Percentiles rank a stretch among this genome's conserved stretches.
Conservation (phyloP, 1,140 invertebrate genomes). For the Ptiloglossa arizonensis region DNA sequence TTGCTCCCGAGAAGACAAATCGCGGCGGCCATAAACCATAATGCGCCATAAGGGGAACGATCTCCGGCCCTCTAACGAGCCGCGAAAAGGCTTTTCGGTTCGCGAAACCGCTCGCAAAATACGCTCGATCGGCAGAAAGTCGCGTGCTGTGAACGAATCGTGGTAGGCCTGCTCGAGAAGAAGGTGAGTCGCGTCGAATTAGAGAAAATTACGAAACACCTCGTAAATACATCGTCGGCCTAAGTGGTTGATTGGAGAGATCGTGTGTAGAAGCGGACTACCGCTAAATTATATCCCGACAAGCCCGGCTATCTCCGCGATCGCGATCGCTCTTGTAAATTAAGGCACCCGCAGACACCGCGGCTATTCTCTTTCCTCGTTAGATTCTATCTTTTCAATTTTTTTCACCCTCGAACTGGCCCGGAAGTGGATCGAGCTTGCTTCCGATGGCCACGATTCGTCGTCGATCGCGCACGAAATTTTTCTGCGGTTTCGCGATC, state of each 20-base stretch:
- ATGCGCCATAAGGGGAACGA: conserved; percentile 18
- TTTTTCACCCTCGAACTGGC: background rate
- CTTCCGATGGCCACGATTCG: too few species aligned
- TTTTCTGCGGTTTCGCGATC: too few species aligned
- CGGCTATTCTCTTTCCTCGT: conserved; percentile 14
- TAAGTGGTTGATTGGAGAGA: conserved; percentile 73
- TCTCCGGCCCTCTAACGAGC: background rate
- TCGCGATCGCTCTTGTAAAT: conserved; percentile 68
- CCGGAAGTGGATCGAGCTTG: conserved; percentile 3
- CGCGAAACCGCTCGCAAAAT: too few species aligned
- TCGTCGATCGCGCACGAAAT: too few species aligned
- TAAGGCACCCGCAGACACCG: conserved; percentile 66
- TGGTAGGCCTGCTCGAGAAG: background rate
- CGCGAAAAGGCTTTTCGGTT: background rate
- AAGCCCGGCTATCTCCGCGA: conserved; percentile 72
- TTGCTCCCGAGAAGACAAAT: conserved; percentile 44
- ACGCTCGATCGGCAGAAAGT: background rate
- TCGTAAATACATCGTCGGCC: conserved; percentile 64
- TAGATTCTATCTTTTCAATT: conserved; percentile 30
- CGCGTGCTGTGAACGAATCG: background rate
- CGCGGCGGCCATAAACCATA: conserved; percentile 50
- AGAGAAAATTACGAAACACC: conserved; percentile 45
- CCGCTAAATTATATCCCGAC: conserved; percentile 80
- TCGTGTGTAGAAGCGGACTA: conserved; percentile 76
- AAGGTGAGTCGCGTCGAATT: conserved; percentile 27